Evolutionary conservation across 2,113 vertebrate species (phyloP), one percentile per base, ranked within the genome.

Genomic region (Hyla sarda): DNA sequence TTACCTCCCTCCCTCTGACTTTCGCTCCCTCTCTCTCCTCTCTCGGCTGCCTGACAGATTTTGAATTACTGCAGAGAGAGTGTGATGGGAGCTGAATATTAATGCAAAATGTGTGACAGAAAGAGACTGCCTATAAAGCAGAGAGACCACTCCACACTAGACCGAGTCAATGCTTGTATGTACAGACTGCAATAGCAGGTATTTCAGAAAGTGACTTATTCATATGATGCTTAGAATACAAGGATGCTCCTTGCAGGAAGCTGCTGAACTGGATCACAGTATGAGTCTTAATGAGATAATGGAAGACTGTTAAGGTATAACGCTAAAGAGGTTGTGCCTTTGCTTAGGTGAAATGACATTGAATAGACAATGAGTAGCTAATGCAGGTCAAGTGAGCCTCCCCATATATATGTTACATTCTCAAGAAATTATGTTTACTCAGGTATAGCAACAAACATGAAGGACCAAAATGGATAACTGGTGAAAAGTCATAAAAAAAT

Each of bases 41-140:
- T 80, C 85, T 83, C 75, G 65, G 91, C 87, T 88, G 89, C 91
- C 85, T 82, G 93, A 94, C 87, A 92, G 91, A 91, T 94, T 95
- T 94, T 92, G 93, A 93, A 94, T 94, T 93, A 94, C 91, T 86
- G 89, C 89, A 89, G 89, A 90, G 91, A 87, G 88, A 88, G 88
- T 67, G 78, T 89, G 89, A 89, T 91, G 89, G 89, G 90, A 91
- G 89, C 89, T 62, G 90, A 92, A 93, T 93, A 90, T 92, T 94
- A 92, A 94, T 91, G 89, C 85, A 87, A 88, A 79, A 89, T 83
- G 82, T 58, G 52, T 86, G 79, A 75, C 82, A 85, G 85, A 88
- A 87, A 87, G 90, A 89, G 52, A 74, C 73, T 50, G 69, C 54
- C 67, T 72, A 71, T 65, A n/a, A 88, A 62, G 67, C 78, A 80